These are phyloP conservation scores for Macrostomum lignano DNA, from an alignment of 1,140 invertebrate genomes.

Conservation along the genomic window DNA sequence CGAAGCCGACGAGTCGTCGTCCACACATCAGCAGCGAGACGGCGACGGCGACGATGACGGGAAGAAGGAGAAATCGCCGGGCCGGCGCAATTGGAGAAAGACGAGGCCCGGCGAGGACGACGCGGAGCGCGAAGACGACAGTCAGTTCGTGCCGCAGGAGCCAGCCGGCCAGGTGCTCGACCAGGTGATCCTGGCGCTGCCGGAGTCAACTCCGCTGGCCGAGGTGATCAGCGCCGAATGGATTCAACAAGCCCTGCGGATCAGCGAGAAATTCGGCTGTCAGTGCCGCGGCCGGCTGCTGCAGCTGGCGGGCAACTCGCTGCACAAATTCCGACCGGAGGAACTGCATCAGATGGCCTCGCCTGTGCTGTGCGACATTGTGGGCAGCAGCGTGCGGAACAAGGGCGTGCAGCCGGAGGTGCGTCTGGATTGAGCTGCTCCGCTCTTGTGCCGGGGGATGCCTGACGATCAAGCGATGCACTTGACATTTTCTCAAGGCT, in stretches of 20 bases:
- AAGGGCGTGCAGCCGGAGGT: too few species aligned
- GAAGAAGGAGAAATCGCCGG: neutral
- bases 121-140: neutral
- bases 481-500: too few species aligned
- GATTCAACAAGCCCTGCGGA: constrained; percentile 14
- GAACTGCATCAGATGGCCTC: constrained; percentile 15
- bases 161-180: constrained; percentile 13
- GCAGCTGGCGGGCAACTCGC: constrained; percentile 12
- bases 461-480: too few species aligned
- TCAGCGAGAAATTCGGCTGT: constrained; percentile 13
- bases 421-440: too few species aligned
- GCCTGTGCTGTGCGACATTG: constrained; percentile 15
- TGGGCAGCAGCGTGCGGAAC: too few species aligned
- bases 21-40: too few species aligned
- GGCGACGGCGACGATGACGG: neutral
- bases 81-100: constrained; percentile 9
- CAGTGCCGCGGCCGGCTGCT: constrained; percentile 12
- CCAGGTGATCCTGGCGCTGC: constrained; percentile 12
- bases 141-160: neutral
- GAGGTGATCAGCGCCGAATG: constrained; percentile 14
- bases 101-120: constrained; percentile 6
- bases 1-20: too few species aligned
- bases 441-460: too few species aligned
- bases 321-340: constrained; percentile 13
- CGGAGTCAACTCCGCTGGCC: constrained; percentile 13